phyloP scores from a whole-genome alignment of 2,797 vertebrate genomes.

The Staurois parvus region DNA sequence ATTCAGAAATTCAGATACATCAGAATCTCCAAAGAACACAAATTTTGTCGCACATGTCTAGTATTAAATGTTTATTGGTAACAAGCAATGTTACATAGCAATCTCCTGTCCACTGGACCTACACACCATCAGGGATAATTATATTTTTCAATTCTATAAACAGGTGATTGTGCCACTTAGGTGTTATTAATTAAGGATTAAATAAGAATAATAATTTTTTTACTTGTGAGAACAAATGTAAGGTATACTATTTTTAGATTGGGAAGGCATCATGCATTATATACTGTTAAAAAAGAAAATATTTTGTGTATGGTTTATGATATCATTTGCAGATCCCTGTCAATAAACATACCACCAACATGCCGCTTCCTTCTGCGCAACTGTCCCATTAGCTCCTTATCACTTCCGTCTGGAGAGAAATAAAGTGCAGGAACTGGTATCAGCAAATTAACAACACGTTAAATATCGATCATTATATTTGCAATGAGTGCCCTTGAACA shows the following conservation, averaged over 20 bases:
- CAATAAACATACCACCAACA: slow-evolving; percentile 17
- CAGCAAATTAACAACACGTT: slow-evolving; percentile 64
- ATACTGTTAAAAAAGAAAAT: neutral
- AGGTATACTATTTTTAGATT: neutral
- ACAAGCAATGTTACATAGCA: too few species aligned
- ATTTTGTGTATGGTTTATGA: neutral
- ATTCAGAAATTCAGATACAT: too few species aligned
- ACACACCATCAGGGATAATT: too few species aligned
- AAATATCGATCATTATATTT: slow-evolving; percentile 47
- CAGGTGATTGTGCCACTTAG: too few species aligned
- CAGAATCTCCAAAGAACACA: too few species aligned
- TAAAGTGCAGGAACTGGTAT: slow-evolving; percentile 61
- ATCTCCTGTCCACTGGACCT: too few species aligned
- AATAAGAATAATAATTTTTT: too few species aligned
- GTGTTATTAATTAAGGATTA: too few species aligned
- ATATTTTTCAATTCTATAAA: too few species aligned
- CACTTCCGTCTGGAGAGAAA: slow-evolving; percentile 48
- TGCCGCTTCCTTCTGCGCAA: slow-evolving; percentile 18
- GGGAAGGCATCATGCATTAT: neutral
- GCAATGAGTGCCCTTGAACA: slow-evolving; percentile 67
- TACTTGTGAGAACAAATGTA: neutral
- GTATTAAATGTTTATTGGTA: too few species aligned
- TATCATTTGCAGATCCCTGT: neutral
- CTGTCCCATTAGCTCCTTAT: neutral
- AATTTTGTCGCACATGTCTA: too few species aligned